Percentiles rank a stretch among this genome's conserved stretches.
Conservation (phyloP, 2,113 vertebrate species). For the Cephalophus harveyi region DNA sequence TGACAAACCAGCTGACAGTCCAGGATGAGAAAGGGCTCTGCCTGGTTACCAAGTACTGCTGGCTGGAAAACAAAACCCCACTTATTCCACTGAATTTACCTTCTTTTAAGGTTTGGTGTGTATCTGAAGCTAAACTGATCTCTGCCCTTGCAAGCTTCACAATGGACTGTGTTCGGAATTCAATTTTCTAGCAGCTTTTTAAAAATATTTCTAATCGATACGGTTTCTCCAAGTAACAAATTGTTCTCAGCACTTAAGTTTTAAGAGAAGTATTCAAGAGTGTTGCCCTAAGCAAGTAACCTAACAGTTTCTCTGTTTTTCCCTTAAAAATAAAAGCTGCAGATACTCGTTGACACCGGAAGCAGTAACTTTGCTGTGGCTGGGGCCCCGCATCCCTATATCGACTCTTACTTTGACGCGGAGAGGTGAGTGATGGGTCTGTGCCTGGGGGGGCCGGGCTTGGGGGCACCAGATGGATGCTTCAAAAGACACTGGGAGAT, state of each 20-base stretch:
- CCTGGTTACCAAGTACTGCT: fast-evolving
- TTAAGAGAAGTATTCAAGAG: neutral
- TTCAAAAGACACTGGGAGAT: neutral
- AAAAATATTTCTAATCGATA: neutral
- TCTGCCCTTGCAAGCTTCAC: fast-evolving
- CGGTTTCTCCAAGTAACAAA: neutral
- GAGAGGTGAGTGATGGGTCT: constrained; percentile 72
- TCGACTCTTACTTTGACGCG: constrained; percentile 87
- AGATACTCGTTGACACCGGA: constrained; percentile 97
- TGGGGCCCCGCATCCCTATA: constrained; percentile 85
- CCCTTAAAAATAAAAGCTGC: constrained; percentile 85
- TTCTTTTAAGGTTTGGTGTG: neutral
- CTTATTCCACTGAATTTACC: neutral
- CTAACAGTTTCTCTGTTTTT: constrained; percentile 62
- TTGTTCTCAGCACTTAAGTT: neutral
- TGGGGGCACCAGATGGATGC: fast-evolving
- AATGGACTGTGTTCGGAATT: neutral
- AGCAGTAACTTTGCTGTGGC: constrained; percentile 99
- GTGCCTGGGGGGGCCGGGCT: fast-evolving
- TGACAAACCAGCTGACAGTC: neutral
- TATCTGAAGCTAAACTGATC: fast-evolving
- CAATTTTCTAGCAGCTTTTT: neutral
- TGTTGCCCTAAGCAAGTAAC: neutral
- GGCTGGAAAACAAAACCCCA: neutral
- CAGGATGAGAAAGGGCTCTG: neutral